A percentile compares a stretch with the other conserved stretches of the same genome.
Evolutionary conservation across 1,140 invertebrate species (phyloP).

Genomic region (Microplitis demolitor): DNA sequence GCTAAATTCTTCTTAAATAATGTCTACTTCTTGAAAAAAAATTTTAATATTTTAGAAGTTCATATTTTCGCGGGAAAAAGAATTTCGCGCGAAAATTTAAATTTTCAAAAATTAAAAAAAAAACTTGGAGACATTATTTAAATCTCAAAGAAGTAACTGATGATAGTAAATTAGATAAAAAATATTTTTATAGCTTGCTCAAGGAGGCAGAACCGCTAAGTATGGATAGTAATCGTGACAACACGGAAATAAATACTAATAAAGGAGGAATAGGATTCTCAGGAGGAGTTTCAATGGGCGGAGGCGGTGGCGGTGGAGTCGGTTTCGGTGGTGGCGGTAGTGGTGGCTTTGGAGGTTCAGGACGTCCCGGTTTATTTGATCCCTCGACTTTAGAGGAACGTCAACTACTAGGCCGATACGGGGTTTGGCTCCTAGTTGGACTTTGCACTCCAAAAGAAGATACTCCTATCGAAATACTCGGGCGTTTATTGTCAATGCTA

Average conservation of each 20-base stretch:
- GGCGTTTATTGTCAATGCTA: constrained; percentile 90
- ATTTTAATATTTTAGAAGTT: too few species aligned
- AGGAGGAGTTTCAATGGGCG: constrained; percentile 42
- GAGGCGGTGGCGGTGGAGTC: constrained; percentile 29
- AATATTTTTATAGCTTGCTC: constrained; percentile 67
- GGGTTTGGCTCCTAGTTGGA: constrained; percentile 95
- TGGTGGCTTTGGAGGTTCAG: constrained; percentile 36
- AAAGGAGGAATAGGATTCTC: constrained; percentile 49
- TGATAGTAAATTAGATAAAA: background rate
- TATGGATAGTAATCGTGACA: constrained; percentile 64
- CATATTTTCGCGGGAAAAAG: too few species aligned
- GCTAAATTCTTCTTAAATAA: too few species aligned
- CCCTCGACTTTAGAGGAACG: constrained; percentile 73
- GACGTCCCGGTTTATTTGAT: constrained; percentile 51
- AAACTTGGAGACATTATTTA: background rate
- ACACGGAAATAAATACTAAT: constrained; percentile 55
- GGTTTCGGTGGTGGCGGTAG: constrained; percentile 49
- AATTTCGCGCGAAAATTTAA: too few species aligned
- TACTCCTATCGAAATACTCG: constrained; percentile 87
- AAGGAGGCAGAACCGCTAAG: constrained; percentile 79
- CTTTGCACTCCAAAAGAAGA: constrained; percentile 86
- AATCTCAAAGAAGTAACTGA: background rate
- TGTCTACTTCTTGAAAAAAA: too few species aligned
- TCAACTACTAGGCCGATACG: constrained; percentile 91
- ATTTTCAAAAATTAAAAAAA: background rate